These are phyloP conservation scores for Acanthisitta chloris DNA, from an alignment of 2,113 vertebrate species.

Conservation along the genomic window DNA sequence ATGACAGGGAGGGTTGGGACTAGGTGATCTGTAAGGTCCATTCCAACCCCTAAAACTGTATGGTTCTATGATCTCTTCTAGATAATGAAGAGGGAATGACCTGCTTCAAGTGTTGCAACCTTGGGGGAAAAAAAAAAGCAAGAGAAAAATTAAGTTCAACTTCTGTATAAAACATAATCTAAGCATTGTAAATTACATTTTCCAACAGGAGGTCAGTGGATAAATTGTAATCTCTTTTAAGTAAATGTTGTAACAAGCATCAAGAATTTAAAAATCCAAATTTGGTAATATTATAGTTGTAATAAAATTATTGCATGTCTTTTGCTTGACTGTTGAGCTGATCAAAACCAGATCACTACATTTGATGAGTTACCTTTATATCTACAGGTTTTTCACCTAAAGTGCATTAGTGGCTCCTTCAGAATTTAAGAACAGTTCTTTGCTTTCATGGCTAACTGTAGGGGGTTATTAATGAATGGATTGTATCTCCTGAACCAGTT, in stretches of 20 bases:
- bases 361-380: not conserved
- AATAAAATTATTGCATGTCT: not conserved
- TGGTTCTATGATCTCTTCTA: too few species aligned
- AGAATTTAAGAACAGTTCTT: not conserved
- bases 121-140: not conserved
- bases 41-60: too few species aligned
- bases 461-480: not conserved
- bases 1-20: too few species aligned
- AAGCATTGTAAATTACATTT: not conserved
- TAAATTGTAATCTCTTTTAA: not conserved
- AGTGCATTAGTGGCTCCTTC: not conserved
- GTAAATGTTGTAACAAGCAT: not conserved
- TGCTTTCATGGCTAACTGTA: not conserved
- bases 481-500: not conserved
- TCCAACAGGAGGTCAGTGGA: not conserved
- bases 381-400: not conserved
- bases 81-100: not conserved
- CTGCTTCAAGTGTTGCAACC: not conserved
- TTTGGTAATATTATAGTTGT: not conserved
- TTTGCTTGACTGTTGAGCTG: not conserved
- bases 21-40: too few species aligned
- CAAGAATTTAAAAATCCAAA: not conserved
- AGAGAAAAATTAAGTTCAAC: accelerated
- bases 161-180: not conserved
- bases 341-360: not conserved